Percentiles rank a stretch among this genome's conserved stretches.
phyloP scores from a whole-genome alignment of 2,888 invertebrate genomes.

The Acrobasis consociella region DNA sequence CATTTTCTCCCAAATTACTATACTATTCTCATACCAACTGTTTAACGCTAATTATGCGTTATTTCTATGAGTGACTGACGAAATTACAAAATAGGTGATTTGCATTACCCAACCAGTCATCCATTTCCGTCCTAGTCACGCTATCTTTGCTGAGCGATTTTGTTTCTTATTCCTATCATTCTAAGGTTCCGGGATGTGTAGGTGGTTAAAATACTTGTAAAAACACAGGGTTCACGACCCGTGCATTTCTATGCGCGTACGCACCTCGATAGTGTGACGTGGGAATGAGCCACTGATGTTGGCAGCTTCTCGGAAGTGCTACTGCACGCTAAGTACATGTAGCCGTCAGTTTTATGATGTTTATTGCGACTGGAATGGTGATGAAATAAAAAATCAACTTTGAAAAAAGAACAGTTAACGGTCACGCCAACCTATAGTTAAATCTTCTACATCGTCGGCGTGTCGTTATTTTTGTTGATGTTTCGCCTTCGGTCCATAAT shows the following conservation, averaged over 20 bases:
- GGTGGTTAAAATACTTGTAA: conserved; percentile 24
- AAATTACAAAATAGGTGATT: conserved; percentile 24
- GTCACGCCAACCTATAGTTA: no score
- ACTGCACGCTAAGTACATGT: conserved; percentile 32
- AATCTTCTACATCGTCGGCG: no score
- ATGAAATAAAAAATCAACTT: not conserved
- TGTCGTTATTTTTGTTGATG: no score
- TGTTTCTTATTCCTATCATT: not conserved
- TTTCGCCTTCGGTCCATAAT: no score
- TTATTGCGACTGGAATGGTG: conserved; percentile 11
- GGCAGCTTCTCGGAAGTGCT: conserved; percentile 40
- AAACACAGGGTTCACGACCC: conserved; percentile 44
- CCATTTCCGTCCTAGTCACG: conserved; percentile 1
- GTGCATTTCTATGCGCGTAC: conserved; percentile 41
- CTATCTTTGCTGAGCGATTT: not conserved
- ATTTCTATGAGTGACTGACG: conserved; percentile 14
- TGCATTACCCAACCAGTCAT: conserved; percentile 19
- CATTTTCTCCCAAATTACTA: not conserved
- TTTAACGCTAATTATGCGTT: conserved; percentile 10
- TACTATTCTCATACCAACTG: not conserved
- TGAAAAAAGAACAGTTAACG: no score
- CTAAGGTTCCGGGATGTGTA: not conserved
- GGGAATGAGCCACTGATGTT: conserved; percentile 43
- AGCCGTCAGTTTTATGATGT: conserved; percentile 16
- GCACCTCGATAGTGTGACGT: conserved; percentile 39